Evolutionary conservation across 1,140 invertebrate species (phyloP).

Genomic region (Zaprionus taronus): DNA sequence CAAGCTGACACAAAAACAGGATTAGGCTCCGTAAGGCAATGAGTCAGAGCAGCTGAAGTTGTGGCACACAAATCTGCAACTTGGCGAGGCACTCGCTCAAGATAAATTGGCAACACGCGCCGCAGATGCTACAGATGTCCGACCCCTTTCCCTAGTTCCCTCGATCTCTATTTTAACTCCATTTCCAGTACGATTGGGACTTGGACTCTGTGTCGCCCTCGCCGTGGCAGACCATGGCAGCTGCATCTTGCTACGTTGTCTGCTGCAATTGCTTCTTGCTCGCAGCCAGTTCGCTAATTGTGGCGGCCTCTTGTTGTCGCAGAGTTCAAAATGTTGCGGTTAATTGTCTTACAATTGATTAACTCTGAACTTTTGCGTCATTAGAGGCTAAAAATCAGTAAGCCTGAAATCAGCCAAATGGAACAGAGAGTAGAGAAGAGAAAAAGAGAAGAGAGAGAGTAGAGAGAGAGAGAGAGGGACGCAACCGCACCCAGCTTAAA

Average conservation of each 20-base stretch:
- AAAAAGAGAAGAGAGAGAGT: not conserved
- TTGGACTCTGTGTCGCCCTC: too few species aligned
- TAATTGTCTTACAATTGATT: slow-evolving; percentile 73
- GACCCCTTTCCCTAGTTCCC: slow-evolving; percentile 6
- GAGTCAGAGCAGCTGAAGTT: slow-evolving; percentile 56
- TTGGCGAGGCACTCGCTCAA: slow-evolving; percentile 62
- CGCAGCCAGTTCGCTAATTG: slow-evolving; percentile 55
- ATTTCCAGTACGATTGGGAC: too few species aligned
- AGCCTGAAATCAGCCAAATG: slow-evolving; percentile 3
- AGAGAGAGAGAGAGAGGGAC: slow-evolving; percentile 24
- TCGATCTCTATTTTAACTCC: not conserved
- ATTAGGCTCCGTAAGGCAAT: slow-evolving; percentile 56
- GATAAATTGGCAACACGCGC: slow-evolving; percentile 80
- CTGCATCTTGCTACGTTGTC: slow-evolving; percentile 25
- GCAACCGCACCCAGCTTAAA: slow-evolving; percentile 37
- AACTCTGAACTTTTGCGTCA: slow-evolving; percentile 54
- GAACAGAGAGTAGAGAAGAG: not conserved
- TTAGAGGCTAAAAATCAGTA: slow-evolving; percentile 27
- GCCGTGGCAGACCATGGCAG: not conserved
- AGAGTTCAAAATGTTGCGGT: slow-evolving; percentile 54
- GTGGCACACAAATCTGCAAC: slow-evolving; percentile 37
- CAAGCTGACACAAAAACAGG: slow-evolving; percentile 63
- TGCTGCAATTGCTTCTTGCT: slow-evolving; percentile 33
- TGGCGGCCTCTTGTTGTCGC: slow-evolving; percentile 29
- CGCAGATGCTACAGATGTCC: slow-evolving; percentile 49